A percentile compares a stretch with the other conserved stretches of the same genome.
phyloP scores from a whole-genome alignment of 1,140 invertebrate species.

The Drosophila orosa region DNA sequence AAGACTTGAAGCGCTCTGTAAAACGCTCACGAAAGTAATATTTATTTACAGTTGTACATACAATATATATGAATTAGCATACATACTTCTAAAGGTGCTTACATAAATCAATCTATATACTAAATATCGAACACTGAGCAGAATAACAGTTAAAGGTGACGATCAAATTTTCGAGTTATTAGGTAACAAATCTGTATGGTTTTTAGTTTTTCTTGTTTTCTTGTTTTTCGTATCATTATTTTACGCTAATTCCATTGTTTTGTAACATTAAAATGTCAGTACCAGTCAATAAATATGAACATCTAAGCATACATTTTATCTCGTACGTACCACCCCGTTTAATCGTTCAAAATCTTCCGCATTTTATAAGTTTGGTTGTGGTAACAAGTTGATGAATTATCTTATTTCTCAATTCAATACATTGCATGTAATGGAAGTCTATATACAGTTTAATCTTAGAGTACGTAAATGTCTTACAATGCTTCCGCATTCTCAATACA shows the following conservation, averaged over 20 bases:
- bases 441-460: conserved; percentile 69
- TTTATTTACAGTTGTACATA: conserved; percentile 57
- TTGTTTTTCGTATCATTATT: conserved; percentile 39
- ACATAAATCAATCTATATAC: conserved; percentile 52
- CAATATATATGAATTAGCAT: conserved; percentile 39
- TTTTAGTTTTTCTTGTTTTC: too few relatives aligned
- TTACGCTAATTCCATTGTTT: conserved; percentile 47
- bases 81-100: conserved; percentile 39
- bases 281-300: conserved; percentile 55
- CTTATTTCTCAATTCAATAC: conserved; percentile 60
- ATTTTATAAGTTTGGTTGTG: conserved; percentile 32
- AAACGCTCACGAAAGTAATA: conserved; percentile 45
- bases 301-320: conserved; percentile 49
- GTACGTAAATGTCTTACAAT: conserved; percentile 60
- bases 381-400: conserved; percentile 44
- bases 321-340: conserved; percentile 25
- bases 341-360: conserved; percentile 19
- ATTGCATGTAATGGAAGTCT: conserved; percentile 62
- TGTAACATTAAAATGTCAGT: conserved; percentile 51
- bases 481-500: conserved; percentile 36
- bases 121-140: conserved; percentile 53
- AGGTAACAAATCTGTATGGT: conserved; percentile 46
- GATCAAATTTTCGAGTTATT: conserved; percentile 47
- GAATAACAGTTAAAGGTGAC: conserved; percentile 53
- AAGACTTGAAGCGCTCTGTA: conserved; percentile 31